Percentiles rank a stretch among this genome's conserved stretches.
Conservation (phyloP, 2,113 vertebrate genomes). For the Marcusenius ussheri region DNA sequence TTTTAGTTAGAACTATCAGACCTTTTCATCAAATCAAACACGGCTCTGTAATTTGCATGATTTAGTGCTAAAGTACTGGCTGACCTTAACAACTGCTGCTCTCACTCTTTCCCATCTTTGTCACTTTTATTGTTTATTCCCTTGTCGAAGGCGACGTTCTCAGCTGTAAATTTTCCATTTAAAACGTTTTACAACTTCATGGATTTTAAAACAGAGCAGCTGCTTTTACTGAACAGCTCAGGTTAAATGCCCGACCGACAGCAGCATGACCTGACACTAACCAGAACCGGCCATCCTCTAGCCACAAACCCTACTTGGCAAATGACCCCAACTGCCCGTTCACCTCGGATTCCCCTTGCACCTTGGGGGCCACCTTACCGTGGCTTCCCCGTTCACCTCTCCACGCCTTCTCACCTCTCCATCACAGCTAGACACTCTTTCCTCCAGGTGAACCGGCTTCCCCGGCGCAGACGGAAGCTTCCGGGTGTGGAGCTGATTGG, state of each 20-base stretch:
- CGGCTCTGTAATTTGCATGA: not conserved
- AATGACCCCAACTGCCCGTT: not conserved
- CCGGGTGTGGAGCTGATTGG: conserved; percentile 77
- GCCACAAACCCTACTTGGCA: not conserved
- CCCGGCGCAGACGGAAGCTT: conserved; percentile 85
- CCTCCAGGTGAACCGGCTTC: conserved; percentile 97
- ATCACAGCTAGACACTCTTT: conserved; percentile 97
- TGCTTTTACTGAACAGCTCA: not conserved
- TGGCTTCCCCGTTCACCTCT: not conserved
- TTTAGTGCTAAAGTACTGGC: conserved; percentile 5
- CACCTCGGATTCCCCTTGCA: not conserved
- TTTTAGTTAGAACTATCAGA: not conserved
- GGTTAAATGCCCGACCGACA: not conserved
- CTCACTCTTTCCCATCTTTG: not conserved
- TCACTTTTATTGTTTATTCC: not conserved
- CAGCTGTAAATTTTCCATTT: not conserved
- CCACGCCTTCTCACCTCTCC: conserved; percentile 72
- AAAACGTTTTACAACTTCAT: not conserved
- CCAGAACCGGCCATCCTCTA: not conserved
- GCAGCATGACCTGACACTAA: not conserved
- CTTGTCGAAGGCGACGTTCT: not conserved
- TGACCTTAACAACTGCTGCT: not conserved
- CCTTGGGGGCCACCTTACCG: not conserved
- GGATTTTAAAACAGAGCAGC: not conserved
- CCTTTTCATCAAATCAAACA: not conserved